Evolutionary conservation across 1,140 invertebrate genomes (phyloP), one percentile per base, ranked within the genome.

Genomic region (Dendroctonus valens): DNA sequence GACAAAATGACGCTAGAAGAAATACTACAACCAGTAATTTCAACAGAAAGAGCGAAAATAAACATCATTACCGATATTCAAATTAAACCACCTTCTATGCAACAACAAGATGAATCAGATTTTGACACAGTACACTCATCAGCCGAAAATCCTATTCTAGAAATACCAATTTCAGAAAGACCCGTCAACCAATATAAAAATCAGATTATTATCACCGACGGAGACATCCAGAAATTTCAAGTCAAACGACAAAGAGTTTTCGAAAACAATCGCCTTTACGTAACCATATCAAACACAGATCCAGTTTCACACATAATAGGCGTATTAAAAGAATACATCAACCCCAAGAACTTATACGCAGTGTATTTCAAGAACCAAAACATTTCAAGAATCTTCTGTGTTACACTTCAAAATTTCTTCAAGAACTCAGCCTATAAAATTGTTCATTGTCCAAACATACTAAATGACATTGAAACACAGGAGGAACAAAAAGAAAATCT

Each of bases 401-500:
- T 54, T 26, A 60, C 48, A 4, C 12, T 70, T 7, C 69, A 72
- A 70, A 68, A 59, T 8, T n/a, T n/a, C n/a, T n/a, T n/a, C n/a
- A n/a, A n/a, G n/a, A n/a, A n/a, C n/a, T n/a, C n/a, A n/a, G n/a
- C n/a, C n/a, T n/a, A n/a, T n/a, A n/a, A n/a, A n/a, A n/a, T 59
- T 58, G 38, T 70, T 44, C 63, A 67, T 54, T 49, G 37, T 11
- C 64, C 60, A 41, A 48, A 11, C 7, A 39, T 69, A 14, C 46
- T 71, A 37, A 44, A 41, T 44, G 69, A 72, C 41, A 49, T 69
- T 39, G 38, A 52, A 58, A 57, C 59, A 9, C 6, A 11, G 0
- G 63, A 69, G 5, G 65, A 70, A 59, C 69, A 72, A 66, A 49
- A 59, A 55, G 52, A 63, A 65, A 71, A 67, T n/a, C 39, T 73